Base-by-base conservation (phyloP, 92 coral and sea anemone genomes). In the Parazoanthus darwini region DNA sequence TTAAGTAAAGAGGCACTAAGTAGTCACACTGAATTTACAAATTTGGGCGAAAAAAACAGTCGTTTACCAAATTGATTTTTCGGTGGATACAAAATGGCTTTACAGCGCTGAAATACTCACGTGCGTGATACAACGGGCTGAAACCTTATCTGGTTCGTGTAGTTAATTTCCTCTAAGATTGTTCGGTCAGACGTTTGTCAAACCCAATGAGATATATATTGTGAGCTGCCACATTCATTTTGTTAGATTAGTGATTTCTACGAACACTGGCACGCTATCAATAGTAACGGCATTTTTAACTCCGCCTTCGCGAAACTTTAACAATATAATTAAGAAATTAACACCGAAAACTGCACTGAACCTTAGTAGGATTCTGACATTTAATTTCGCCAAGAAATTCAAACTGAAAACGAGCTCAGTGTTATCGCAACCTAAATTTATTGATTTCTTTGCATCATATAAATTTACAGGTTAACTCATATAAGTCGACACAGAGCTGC, bases 401-500 rank as follows among this genome's bases (percentile, higher is more conserved):
- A 26, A 72, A 72, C 70, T 63, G 70, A 63, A 7, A 63, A 63
- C 8, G 70, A 63, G 70, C 25, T 10, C 14, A 33, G 37, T 22
- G 26, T 25, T 42, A 25, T 72, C 77, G 2, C 15, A 3, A 2
- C 33, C 77, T 29, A 72, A 25, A 29, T 72, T 8, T 72, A 72
- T 72, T 26, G 42, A 9, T 11, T 9, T 72, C 42, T 72, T 72
- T 72, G 9, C 37, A 72, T 42, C 77, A 72, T 26, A 1, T 72
- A 72, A 25, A 72, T 29, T 15, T 29, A 72, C 77, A 72, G 4
- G 39, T 72, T 29, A 25, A 29, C 33, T 72, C 16, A 25, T 20
- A 25, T 29, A 72, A 72, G 77, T 72, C 42, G 77, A 72, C 18
- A 72, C 77, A 72, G 77, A 72, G 77, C 77, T 72, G 77, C 42